Evolutionary conservation across 2,797 vertebrate genomes (phyloP).

Genomic region (Champsocephalus esox): DNA sequence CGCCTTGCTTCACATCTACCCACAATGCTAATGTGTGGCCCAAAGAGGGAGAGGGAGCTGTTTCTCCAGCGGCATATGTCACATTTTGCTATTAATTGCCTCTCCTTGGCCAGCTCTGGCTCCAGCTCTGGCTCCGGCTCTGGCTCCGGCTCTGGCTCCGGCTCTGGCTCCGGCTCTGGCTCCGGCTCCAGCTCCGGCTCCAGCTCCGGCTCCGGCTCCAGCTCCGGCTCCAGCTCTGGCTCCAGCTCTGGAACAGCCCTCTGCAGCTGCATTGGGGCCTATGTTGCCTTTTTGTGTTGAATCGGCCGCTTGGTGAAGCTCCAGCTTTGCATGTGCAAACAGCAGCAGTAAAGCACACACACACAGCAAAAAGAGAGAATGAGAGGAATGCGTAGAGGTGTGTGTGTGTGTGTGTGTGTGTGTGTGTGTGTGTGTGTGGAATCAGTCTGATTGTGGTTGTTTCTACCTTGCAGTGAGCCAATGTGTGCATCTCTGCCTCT

Average conservation of each 20-base stretch:
- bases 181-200: slow-evolving; percentile 32
- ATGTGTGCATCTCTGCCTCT: background rate
- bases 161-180: slow-evolving; percentile 42
- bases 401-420: no score
- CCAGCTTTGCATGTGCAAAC: slow-evolving; percentile 34
- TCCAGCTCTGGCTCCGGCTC: slow-evolving; percentile 24
- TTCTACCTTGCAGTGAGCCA: slow-evolving; percentile 4
- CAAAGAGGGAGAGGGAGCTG: slow-evolving; percentile 55
- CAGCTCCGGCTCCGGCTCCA: slow-evolving; percentile 35
- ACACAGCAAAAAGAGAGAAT: slow-evolving; percentile 2
- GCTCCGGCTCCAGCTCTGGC: slow-evolving; percentile 34
- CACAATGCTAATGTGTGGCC: slow-evolving; percentile 58
- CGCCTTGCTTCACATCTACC: slow-evolving; percentile 21
- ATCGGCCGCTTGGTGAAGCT: slow-evolving; percentile 27
- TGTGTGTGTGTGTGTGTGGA: slow-evolving; percentile 8
- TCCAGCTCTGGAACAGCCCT: slow-evolving; percentile 51
- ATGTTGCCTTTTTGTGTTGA: slow-evolving; percentile 10
- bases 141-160: slow-evolving; percentile 35
- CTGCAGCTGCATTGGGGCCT: slow-evolving; percentile 24
- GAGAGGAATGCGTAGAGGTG: slow-evolving; percentile 1
- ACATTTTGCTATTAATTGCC: slow-evolving; percentile 73
- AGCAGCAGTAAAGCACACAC: slow-evolving; percentile 21
- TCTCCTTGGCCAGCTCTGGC: slow-evolving; percentile 52
- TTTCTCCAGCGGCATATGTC: slow-evolving; percentile 48
- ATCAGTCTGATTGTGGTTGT: slow-evolving; percentile 5